Percentiles rank a stretch among this genome's conserved stretches.
Conservation (phyloP, 2,888 invertebrate species). For the Cheilosia impressa region DNA sequence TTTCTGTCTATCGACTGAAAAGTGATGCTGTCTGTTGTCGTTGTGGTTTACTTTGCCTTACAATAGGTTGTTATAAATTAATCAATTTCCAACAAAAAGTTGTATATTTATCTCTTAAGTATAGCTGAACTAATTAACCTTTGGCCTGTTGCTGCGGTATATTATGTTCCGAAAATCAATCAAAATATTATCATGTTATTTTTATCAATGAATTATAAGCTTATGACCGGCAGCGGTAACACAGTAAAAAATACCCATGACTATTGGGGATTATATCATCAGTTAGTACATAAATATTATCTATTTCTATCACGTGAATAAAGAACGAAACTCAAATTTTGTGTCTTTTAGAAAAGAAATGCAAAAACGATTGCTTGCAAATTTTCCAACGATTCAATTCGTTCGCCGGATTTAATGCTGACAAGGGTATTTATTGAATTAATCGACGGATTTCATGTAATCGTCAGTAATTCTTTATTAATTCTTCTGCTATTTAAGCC, state of each 20-base stretch:
- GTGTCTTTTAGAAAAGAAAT: neutral
- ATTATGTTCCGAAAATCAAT: neutral
- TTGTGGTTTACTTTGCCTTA: constrained; percentile 1
- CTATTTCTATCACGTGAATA: neutral
- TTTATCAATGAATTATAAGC: constrained; percentile 3
- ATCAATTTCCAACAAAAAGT: neutral
- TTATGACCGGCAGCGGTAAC: neutral
- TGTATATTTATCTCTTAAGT: neutral
- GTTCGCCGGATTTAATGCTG: too few relatives aligned
- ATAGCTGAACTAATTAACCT: neutral
- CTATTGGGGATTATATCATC: constrained; percentile 2
- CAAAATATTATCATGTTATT: neutral
- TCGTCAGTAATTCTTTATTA: too few relatives aligned
- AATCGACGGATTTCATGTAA: neutral
- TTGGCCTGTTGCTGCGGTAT: neutral
- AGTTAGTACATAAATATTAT: neutral
- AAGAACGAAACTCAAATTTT: neutral
- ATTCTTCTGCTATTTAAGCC: too few relatives aligned
- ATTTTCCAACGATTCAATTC: neutral
- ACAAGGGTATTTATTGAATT: too few relatives aligned
- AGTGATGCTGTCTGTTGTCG: neutral
- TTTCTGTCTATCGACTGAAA: constrained; percentile 3
- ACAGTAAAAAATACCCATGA: neutral
- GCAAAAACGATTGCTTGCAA: neutral
- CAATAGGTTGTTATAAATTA: neutral